Conservation (phyloP, 2,113 vertebrate genomes). For the Zosterops borbonicus region DNA sequence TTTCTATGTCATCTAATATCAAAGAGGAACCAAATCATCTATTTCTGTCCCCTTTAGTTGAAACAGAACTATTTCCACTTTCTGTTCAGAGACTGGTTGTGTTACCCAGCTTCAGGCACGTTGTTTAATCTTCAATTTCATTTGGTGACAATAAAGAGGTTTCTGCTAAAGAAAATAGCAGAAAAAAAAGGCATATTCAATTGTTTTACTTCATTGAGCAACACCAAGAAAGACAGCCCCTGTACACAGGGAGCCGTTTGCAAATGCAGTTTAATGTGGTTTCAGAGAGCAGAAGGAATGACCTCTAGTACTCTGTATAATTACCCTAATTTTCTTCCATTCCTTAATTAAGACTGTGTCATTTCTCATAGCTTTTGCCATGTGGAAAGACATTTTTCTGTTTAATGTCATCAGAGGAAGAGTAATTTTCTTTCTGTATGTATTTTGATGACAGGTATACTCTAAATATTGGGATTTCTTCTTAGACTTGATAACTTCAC, state of each 20-base stretch:
- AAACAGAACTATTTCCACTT: background rate
- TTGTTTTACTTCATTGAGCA: background rate
- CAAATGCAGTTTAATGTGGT: background rate
- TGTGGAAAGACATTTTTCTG: constrained; percentile 19
- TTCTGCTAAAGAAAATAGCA: background rate
- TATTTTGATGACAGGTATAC: background rate
- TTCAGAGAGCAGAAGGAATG: background rate
- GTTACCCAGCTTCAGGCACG: background rate
- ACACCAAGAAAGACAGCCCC: background rate
- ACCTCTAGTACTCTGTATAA: background rate
- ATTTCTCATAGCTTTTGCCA: constrained; percentile 39
- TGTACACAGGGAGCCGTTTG: background rate
- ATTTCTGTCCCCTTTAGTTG: background rate
- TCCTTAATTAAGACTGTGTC: background rate
- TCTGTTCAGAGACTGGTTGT: no score
- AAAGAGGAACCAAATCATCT: background rate
- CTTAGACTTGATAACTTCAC: background rate
- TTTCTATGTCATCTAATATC: background rate
- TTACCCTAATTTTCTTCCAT: background rate
- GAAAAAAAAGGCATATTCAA: background rate
- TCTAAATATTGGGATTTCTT: background rate
- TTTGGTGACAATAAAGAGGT: background rate
- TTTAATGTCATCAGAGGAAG: background rate
- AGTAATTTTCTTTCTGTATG: background rate
- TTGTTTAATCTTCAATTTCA: background rate